A percentile compares a stretch with the other conserved stretches of the same genome.
Evolutionary conservation across 2,797 vertebrate species (phyloP).

Genomic region (Geotrypetes seraphini): DNA sequence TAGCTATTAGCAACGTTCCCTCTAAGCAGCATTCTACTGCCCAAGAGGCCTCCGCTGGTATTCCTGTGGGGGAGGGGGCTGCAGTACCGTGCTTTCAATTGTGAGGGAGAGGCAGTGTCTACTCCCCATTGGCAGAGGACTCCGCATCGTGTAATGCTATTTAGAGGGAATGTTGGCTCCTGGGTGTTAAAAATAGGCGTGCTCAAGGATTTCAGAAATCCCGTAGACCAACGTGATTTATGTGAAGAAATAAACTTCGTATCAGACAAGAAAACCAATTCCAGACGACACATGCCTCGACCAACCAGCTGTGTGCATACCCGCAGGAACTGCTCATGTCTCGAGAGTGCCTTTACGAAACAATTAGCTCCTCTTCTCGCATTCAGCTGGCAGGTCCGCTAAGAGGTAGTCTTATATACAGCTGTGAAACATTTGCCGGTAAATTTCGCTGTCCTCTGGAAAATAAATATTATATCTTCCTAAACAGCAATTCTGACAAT

Average conservation of each 20-base stretch:
- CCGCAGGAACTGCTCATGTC: conserved; percentile 65
- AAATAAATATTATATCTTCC: too few species aligned
- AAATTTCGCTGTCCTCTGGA: not conserved
- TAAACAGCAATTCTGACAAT: too few species aligned
- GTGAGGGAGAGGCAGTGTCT: too few species aligned
- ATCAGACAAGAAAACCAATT: conserved; percentile 60
- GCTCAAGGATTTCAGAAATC: conserved; percentile 36
- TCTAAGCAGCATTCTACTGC: too few species aligned
- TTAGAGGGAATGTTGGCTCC: too few species aligned
- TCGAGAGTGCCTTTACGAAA: conserved; percentile 53
- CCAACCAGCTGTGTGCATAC: conserved; percentile 64
- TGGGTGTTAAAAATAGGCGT: conserved; percentile 25
- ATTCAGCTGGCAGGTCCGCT: conserved; percentile 47
- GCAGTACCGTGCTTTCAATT: too few species aligned
- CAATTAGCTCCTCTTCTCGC: conserved; percentile 40
- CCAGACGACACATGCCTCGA: conserved; percentile 60
- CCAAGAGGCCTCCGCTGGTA: too few species aligned
- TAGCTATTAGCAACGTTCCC: too few species aligned
- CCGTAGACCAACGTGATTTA: conserved; percentile 52
- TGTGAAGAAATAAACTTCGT: conserved; percentile 51
- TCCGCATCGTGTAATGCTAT: too few species aligned
- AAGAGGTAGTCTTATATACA: conserved; percentile 25
- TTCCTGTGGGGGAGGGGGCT: too few species aligned
- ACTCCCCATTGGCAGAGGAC: too few species aligned
- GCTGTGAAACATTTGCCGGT: conserved; percentile 30